Base-by-base conservation (phyloP, 2,797 vertebrate species). In the Cephalopachus bancanus region DNA sequence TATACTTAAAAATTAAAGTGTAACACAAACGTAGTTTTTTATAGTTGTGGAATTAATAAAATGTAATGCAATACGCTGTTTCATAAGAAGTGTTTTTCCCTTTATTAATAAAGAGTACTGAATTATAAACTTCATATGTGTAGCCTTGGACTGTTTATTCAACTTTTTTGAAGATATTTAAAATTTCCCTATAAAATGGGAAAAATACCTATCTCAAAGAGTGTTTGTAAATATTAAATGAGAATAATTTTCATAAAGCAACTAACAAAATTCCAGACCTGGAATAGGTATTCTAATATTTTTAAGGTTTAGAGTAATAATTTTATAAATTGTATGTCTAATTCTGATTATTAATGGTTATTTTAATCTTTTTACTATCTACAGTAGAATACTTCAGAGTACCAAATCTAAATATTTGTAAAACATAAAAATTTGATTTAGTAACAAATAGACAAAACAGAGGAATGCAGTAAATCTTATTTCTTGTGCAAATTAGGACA, bases 401-500 rank as follows among this genome's bases (percentile, higher is more conserved):
- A 91, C 8, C 14, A 88, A 93, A 28, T 71, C 57, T 67, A 88
- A 88, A 71, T 91, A 84, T 84, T 74, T 53, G 26, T 57, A 67
- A 71, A 49, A 51, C 6, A 72, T 60, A 67, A 79, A 79, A 83
- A 79, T 78, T 85, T 71, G 75, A 89, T 88, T 88, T 79, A 95
- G 5, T 84, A 75, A 88, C 59, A 69, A 89, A 30, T 16, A 84
- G 78, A 60, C 20, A 93, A 84, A 71, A 28, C 6, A 78, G 5
- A 78, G 51, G 79, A 95, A 96, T 85, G 5, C 1, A 74, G 72
- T 92, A 86, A 74, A 89, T 65, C 10, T 37, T 78, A 83, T 94
- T 83, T 78, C 91, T 80, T 83, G 83, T 86, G 55, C 9, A 96
- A 92, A 85, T 92, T 80, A 71, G 11, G 33, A 59, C 20, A 92